Evolutionary conservation across 92 coral and sea anemone genomes (phyloP), one percentile per base, ranked within the genome.

Genomic region (Palythoa heliodiscus): DNA sequence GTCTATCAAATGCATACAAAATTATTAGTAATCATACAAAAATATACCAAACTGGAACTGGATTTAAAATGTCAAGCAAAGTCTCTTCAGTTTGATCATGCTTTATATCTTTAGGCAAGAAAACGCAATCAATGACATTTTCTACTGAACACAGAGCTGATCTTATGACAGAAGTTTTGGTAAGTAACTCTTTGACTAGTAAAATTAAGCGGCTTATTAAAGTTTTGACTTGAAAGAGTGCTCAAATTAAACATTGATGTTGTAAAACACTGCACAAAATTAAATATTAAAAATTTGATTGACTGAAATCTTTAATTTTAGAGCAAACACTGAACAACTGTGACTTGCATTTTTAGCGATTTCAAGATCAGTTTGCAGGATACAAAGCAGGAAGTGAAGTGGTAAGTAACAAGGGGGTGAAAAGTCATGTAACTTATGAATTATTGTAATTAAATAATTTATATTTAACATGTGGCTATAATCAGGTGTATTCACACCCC

Each of bases 131-230:
- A 29, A 96, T 96, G 99, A 96, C 99, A 60, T 96, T 96, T 87
- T 96, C 99, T 48, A 96, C 99, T 60, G 99, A 96, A 39, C 98
- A 96, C 89, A 92, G 99, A 87, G 97, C 95, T 22, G 99, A 96
- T 77, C 91, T 96, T 17, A 87, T 96, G 68, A 96, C 99, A 7
- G 97, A 96, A 35, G 98, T 98, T 52, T 89, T 96, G 88, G 99
- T 96, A 82, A 89, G 94, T 78, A 43, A 43, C 50, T 43, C 50
- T n/a, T n/a, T n/a, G n/a, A n/a, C n/a, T 43, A 5, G 50, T 43
- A 43, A 43, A 43, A 29, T 43, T 43, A 3, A 43, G 50, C 4
- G 50, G 50, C 50, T 43, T 8, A 43, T 43, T 43, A 43, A 43
- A 43, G 9, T 43, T 43, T 43, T 43, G 4, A 43, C 9, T 43